Conservation (phyloP, 2,113 vertebrate species). For the Sceloporus tristichus region DNA sequence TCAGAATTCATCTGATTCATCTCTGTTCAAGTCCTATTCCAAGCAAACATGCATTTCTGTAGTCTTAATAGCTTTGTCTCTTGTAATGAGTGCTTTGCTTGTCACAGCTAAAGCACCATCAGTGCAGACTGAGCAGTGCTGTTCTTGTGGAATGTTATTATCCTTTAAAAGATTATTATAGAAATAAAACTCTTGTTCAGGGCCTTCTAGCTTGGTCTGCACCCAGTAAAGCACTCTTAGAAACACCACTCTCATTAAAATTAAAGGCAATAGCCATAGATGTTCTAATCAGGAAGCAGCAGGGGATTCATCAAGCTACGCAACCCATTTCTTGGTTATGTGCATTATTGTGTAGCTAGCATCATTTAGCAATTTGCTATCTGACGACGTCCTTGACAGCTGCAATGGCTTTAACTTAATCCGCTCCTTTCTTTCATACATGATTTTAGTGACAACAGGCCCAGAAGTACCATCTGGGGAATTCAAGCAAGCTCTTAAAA, state of each 20-base stretch:
- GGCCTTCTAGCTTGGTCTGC: background rate
- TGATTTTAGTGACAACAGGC: background rate
- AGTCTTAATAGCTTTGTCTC: background rate
- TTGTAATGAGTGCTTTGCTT: slow-evolving; percentile 14
- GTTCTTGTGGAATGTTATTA: slow-evolving; percentile 15
- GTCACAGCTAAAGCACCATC: slow-evolving; percentile 1
- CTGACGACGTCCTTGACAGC: slow-evolving; percentile 16
- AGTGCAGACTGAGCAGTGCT: background rate
- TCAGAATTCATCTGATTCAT: background rate
- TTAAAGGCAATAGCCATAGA: slow-evolving; percentile 26
- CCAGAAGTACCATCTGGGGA: background rate
- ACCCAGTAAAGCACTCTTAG: slow-evolving; percentile 15
- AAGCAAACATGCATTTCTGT: background rate
- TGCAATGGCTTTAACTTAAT: slow-evolving; percentile 22
- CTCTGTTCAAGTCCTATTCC: background rate
- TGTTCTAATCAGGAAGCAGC: slow-evolving; percentile 28
- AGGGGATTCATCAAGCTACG: slow-evolving; percentile 39
- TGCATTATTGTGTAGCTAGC: slow-evolving; percentile 27
- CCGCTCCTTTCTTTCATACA: background rate
- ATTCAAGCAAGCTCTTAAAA: background rate
- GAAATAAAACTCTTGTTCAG: slow-evolving; percentile 17
- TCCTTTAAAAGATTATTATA: slow-evolving; percentile 30
- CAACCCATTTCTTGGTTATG: slow-evolving; percentile 23
- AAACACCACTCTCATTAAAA: slow-evolving; percentile 30
- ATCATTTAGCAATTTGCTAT: slow-evolving; percentile 20